Evolutionary conservation across 1,140 invertebrate species (phyloP).

Genomic region (Physella acuta): DNA sequence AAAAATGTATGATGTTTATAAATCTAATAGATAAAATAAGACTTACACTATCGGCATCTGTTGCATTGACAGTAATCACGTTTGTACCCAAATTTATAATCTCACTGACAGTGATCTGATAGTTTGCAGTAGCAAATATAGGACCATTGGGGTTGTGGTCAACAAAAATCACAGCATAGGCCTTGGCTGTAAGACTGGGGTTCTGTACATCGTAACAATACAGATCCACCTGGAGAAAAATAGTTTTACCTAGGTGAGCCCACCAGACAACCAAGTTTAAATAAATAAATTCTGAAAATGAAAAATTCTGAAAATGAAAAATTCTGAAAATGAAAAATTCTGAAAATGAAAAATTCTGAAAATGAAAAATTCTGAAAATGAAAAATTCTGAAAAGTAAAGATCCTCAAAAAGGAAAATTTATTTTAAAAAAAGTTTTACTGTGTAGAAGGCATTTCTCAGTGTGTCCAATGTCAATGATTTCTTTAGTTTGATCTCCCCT

Average conservation of each 20-base stretch:
- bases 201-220: constrained; percentile 22
- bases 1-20: too few relatives aligned
- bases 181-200: background rate
- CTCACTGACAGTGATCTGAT: constrained; percentile 6
- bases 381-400: too few relatives aligned
- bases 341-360: too few relatives aligned
- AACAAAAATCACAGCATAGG: constrained; percentile 23
- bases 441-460: constrained; percentile 13
- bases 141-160: constrained; percentile 12
- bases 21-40: too few relatives aligned
- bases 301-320: too few relatives aligned
- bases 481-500: constrained; percentile 3
- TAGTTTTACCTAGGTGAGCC: background rate
- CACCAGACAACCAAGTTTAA: too few relatives aligned
- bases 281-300: too few relatives aligned
- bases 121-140: background rate
- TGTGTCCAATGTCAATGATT: background rate
- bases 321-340: too few relatives aligned
- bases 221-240: constrained; percentile 11
- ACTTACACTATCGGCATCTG: constrained; percentile 18
- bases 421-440: background rate
- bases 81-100: constrained; percentile 2
- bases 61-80: constrained; percentile 3
- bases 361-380: too few relatives aligned
- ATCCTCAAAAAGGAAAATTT: constrained; percentile 14